phyloP scores from a whole-genome alignment of 53 echinoderm and acorn worm genomes.

The Stichopus horrens region DNA sequence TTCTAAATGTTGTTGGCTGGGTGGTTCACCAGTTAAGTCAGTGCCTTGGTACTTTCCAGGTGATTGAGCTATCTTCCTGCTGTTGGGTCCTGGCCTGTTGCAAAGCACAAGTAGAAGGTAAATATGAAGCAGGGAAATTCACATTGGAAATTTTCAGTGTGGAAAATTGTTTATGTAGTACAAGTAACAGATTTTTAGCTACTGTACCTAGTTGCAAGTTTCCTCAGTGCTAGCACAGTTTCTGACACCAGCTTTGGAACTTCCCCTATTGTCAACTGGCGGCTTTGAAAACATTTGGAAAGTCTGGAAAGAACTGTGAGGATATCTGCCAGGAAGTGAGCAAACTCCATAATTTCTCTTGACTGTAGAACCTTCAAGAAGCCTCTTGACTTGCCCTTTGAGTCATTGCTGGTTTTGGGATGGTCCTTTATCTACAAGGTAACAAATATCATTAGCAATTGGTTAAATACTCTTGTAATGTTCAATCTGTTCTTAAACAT shows the following conservation, averaged over 20 bases:
- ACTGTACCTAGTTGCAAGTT: conserved; percentile 6
- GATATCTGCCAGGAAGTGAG: conserved; percentile 24
- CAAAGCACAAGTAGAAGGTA: neutral
- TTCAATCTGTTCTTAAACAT: neutral
- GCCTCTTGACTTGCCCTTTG: conserved; percentile 18
- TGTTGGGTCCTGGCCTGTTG: too few species aligned
- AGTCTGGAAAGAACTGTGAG: conserved; percentile 11
- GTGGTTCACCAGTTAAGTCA: too few species aligned
- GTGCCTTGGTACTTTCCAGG: too few species aligned
- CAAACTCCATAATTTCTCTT: conserved; percentile 30
- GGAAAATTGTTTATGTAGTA: neutral
- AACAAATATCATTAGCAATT: neutral
- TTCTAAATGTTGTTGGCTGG: too few species aligned
- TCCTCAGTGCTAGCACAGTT: neutral
- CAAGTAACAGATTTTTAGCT: neutral
- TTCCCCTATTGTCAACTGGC: conserved; percentile 7
- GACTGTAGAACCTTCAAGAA: conserved; percentile 19
- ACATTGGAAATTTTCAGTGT: neutral
- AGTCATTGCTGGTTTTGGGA: conserved; percentile 34
- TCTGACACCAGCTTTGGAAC: neutral
- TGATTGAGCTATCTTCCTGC: too few species aligned
- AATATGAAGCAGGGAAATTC: neutral
- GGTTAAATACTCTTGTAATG: conserved; percentile 3
- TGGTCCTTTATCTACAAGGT: conserved; percentile 22
- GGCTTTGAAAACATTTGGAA: neutral